These are phyloP conservation scores for Gymnobelideus leadbeateri DNA, from an alignment of 2,113 vertebrate genomes.

Conservation along the genomic window DNA sequence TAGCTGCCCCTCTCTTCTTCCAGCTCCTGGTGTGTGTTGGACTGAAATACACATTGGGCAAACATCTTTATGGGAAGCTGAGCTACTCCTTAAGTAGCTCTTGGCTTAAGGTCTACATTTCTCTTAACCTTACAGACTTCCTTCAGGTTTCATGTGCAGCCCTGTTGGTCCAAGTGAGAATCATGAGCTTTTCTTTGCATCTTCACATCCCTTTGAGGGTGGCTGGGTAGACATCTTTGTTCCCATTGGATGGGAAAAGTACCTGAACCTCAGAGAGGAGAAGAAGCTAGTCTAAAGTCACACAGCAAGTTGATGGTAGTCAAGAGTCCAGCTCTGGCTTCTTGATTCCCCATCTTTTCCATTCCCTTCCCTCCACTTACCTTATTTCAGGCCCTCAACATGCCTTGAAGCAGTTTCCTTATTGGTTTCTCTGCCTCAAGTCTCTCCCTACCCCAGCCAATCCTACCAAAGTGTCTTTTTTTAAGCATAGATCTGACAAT, in stretches of 20 bases:
- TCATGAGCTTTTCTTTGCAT: not conserved
- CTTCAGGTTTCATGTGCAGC: not conserved
- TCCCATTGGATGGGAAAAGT: not conserved
- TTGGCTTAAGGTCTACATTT: not conserved
- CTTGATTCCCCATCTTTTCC: not conserved
- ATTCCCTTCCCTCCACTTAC: not conserved
- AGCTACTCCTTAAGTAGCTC: not conserved
- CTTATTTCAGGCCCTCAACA: not conserved
- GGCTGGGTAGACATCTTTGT: not conserved
- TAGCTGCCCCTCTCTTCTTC: not conserved
- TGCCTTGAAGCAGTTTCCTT: not conserved
- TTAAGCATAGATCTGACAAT: not conserved
- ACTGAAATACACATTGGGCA: not conserved
- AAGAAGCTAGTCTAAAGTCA: not conserved
- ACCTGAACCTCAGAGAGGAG: not conserved
- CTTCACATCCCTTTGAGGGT: not conserved
- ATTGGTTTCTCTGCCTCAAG: not conserved
- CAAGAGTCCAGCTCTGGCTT: not conserved
- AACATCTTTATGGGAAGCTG: not conserved
- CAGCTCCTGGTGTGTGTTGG: not conserved
- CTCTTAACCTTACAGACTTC: not conserved
- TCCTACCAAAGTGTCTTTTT: not conserved
- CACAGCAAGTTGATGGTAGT: not conserved
- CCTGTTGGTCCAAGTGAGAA: not conserved
- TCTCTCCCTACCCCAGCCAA: not conserved